phyloP scores from a whole-genome alignment of 2,113 vertebrate species.

The Gulo gulo region DNA sequence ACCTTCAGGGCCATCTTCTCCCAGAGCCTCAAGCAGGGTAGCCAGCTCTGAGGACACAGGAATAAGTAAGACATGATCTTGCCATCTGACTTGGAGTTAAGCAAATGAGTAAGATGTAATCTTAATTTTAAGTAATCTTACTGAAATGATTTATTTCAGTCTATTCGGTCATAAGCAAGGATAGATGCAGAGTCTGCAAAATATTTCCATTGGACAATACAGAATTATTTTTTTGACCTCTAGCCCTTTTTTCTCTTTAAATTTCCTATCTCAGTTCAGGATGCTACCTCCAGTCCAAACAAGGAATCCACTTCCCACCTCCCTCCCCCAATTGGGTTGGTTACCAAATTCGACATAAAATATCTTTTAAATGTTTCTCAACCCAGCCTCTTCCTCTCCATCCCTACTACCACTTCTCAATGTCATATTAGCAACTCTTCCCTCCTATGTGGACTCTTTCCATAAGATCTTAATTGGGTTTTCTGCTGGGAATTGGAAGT shows the following conservation, averaged over 20 bases:
- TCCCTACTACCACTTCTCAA: background rate
- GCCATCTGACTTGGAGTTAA: background rate
- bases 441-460: background rate
- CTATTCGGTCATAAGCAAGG: background rate
- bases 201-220: background rate
- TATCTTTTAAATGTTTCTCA: background rate
- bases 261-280: background rate
- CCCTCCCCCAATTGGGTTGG: no score
- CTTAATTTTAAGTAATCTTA: background rate
- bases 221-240: background rate
- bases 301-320: background rate
- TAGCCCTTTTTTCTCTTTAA: background rate
- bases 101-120: background rate
- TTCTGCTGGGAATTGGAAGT: background rate
- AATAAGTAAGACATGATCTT: background rate
- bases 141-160: background rate
- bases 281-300: background rate
- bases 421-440: background rate
- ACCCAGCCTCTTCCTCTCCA: background rate
- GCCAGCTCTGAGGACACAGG: background rate
- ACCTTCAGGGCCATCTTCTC: background rate
- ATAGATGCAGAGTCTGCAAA: background rate
- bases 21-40: background rate
- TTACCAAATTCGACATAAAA: background rate
- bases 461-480: background rate